Conservation (phyloP, 1,140 invertebrate genomes). For the Drosophila grimshawi region DNA sequence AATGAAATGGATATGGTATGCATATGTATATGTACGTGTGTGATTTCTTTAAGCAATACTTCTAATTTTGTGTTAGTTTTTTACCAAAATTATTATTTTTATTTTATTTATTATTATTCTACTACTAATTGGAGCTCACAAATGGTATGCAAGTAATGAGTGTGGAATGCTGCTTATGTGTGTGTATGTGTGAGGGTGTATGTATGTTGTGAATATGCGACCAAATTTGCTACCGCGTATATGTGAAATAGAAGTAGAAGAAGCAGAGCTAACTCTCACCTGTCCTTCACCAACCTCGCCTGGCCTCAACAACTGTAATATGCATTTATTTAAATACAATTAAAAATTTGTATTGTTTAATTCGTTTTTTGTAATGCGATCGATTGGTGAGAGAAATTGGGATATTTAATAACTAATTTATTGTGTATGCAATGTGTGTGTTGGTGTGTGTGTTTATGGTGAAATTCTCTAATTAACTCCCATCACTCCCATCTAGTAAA, state of each 20-base stretch:
- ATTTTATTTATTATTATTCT: neutral
- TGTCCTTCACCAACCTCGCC: constrained; percentile 91
- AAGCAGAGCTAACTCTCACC: constrained; percentile 85
- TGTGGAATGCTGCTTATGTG: neutral
- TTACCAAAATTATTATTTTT: neutral
- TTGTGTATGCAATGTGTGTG: neutral
- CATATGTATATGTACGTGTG: no score
- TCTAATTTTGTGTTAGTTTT: no score
- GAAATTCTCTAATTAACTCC: no score
- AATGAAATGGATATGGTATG: no score
- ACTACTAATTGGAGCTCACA: constrained; percentile 8
- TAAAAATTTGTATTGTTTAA: constrained; percentile 38
- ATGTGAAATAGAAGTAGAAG: neutral
- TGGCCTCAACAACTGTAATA: constrained; percentile 89
- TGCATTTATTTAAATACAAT: constrained; percentile 56
- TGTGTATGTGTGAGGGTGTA: constrained; percentile 1
- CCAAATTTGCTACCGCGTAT: constrained; percentile 41
- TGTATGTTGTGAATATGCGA: constrained; percentile 9
- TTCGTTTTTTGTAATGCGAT: constrained; percentile 21
- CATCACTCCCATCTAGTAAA: no score
- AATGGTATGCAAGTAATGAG: constrained; percentile 13
- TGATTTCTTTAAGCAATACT: no score
- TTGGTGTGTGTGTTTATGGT: neutral
- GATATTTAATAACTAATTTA: no score
- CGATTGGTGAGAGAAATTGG: neutral